Base-by-base conservation (phyloP, 92 coral and sea anemone genomes). In the Epizoanthus rinbou region DNA sequence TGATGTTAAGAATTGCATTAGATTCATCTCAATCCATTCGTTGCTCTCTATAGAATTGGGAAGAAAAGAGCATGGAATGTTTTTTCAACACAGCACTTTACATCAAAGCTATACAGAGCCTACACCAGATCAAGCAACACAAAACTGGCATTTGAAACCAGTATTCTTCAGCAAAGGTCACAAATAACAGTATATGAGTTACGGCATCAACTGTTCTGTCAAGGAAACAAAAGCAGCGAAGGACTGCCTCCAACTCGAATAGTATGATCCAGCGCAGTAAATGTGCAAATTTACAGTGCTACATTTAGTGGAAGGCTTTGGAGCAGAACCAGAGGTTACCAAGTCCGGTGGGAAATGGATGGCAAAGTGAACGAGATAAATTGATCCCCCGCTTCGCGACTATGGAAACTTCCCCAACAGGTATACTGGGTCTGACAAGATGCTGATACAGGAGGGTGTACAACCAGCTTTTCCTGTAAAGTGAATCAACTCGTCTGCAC, bases 191-290 rank as follows among this genome's bases (percentile, higher is more conserved):
- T 88, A 23, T 88, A 88, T 73, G 75, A 85, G 69, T 70, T 83
- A 37, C 28, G 88, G 82, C 79, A 88, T 80, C 79, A 79, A 50
- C 86, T 88, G 67, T 86, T 89, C 80, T 76, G 89, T 66, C 89
- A 86, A 80, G 82, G 82, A 76, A 80, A 80, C 63, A 67, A 87
- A 37, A 90, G 50, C 62, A 76, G 84, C 41, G 89, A 89, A 53
- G 81, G 64, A 21, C 87, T 90, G 78, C 93, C 89, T 43, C 94
- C 88, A n/a, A 87, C 50, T 86, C 90, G 47, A 89, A 90, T 45
- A 83, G 91, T 33, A 69, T 87, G 16, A 25, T 64, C 24, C 88
- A 83, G 25, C 93, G 86, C 79, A 86, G 81, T 22, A 67, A 69
- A 47, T 67, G 88, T 14, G 93, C 90, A 50, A 81, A 86, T 82